Base-by-base conservation (phyloP, 1,140 invertebrate species). In the Gryon sp. region DNA sequence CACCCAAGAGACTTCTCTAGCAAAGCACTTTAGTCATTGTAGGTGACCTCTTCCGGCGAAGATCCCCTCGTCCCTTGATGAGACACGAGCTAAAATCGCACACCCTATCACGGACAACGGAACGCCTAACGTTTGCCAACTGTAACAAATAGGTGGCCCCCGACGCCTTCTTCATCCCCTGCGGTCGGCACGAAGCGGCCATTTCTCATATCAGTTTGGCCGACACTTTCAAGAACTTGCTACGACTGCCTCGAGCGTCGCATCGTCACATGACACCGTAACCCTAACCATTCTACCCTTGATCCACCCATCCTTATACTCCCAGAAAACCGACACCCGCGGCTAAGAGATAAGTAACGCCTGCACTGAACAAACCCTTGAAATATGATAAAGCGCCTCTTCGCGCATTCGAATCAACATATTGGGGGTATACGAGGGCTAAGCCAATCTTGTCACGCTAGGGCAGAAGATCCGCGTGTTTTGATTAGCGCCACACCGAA, bases 121-220 rank as follows among this genome's bases (percentile, higher is more conserved):
- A 80, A 84, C 81, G 74, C 69, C 73, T 77, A 81, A 80, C 80
- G 78, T 84, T 83, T 82, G 65, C 82, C 75, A 46, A 80, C 68
- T 81, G 78, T 85, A 84, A 86, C 84, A 80, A 82, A 86, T 84
- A 84, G 82, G 70, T 83, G 77, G 80, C 75, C 52, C n/a, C 41
- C 46, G 46, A 76, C 62, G 79, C 79, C 80, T 82, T n/a, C n/a
- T n/a, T 82, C 80, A 78, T 81, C 78, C 86, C 87, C 83, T 78
- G 81, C 82, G 86, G 87, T 78, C 81, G 85, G 82, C 87, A 89
- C 86, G 87, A 80, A 87, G 78, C 78, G 81, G 65, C 86, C 85
- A 83, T 88, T 87, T 87, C 86, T 88, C 86, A 88, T 88, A 87
- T 87, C 85, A 87, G 86, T 87, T 86, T 84, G 83, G 84, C 80